Percentiles rank a stretch among this genome's conserved stretches.
These are phyloP conservation scores for Chymomyza costata DNA, from an alignment of 1,140 invertebrate species.

Conservation along the genomic window DNA sequence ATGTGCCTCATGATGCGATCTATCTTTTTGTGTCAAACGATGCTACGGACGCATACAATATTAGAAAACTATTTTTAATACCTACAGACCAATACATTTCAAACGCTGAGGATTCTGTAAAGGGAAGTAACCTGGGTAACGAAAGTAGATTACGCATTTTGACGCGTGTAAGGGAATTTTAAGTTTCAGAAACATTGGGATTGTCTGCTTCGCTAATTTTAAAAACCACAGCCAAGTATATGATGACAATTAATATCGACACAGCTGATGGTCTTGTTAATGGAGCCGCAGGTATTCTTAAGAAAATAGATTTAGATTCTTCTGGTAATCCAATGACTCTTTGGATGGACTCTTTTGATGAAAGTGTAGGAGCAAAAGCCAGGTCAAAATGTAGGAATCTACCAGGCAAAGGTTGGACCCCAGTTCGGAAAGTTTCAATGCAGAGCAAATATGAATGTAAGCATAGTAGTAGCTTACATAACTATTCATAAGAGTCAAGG, in stretches of 20 bases:
- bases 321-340: background rate
- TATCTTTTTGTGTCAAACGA: background rate
- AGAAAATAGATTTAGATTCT: background rate
- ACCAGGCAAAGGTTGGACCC: too few relatives aligned
- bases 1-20: background rate
- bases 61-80: too few relatives aligned
- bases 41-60: background rate
- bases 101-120: background rate
- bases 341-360: too few relatives aligned
- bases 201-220: background rate
- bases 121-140: background rate
- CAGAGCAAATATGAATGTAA: background rate
- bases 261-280: too few relatives aligned
- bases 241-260: too few relatives aligned
- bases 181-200: background rate
- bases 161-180: background rate
- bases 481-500: conserved; percentile 24
- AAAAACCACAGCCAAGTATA: background rate
- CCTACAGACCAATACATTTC: background rate
- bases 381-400: background rate
- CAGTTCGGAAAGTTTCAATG: background rate
- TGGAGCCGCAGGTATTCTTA: background rate
- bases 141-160: background rate
- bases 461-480: conserved; percentile 8
- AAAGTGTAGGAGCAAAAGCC: background rate